These are phyloP conservation scores for Rhagophthalmus giganteus DNA, from an alignment of 2,888 invertebrate genomes.

Conservation along the genomic window DNA sequence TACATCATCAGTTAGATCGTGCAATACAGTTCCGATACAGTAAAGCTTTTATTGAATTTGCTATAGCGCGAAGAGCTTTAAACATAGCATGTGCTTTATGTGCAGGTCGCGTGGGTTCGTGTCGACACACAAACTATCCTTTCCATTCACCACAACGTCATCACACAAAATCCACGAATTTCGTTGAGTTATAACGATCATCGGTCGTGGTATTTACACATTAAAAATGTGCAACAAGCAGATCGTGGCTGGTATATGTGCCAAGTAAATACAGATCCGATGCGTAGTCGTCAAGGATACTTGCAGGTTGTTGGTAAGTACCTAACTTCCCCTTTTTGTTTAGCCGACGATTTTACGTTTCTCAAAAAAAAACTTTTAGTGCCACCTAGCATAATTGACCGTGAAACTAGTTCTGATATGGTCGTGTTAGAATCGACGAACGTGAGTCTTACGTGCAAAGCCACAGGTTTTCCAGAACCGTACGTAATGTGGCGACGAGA, in stretches of 20 bases:
- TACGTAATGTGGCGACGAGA: slow-evolving; percentile 92
- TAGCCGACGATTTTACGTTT: too few relatives aligned
- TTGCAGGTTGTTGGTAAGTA: slow-evolving; percentile 89
- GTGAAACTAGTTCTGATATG: slow-evolving; percentile 89
- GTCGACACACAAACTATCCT: slow-evolving; percentile 91
- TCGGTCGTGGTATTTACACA: slow-evolving; percentile 88
- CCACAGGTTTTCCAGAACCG: slow-evolving; percentile 86
- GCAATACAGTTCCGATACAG: slow-evolving; percentile 33
- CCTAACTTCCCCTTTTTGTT: too few relatives aligned
- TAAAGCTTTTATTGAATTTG: slow-evolving; percentile 37
- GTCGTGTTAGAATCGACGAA: slow-evolving; percentile 88
- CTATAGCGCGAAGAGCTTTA: slow-evolving; percentile 14
- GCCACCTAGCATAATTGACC: slow-evolving; percentile 86
- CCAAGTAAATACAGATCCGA: slow-evolving; percentile 92
- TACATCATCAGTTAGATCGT: slow-evolving; percentile 41
- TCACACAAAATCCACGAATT: slow-evolving; percentile 87
- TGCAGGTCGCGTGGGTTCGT: slow-evolving; percentile 89
- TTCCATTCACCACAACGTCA: slow-evolving; percentile 89
- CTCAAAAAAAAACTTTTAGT: slow-evolving; percentile 71
- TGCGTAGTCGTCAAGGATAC: slow-evolving; percentile 87
- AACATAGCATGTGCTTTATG: slow-evolving; percentile 29
- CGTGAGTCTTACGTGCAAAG: slow-evolving; percentile 85
- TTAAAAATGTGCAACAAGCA: slow-evolving; percentile 82
- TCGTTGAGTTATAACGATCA: slow-evolving; percentile 87
- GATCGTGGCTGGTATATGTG: slow-evolving; percentile 94